These are phyloP conservation scores for Pollenia griseotomentosa DNA, from an alignment of 2,888 invertebrate genomes.

Conservation along the genomic window DNA sequence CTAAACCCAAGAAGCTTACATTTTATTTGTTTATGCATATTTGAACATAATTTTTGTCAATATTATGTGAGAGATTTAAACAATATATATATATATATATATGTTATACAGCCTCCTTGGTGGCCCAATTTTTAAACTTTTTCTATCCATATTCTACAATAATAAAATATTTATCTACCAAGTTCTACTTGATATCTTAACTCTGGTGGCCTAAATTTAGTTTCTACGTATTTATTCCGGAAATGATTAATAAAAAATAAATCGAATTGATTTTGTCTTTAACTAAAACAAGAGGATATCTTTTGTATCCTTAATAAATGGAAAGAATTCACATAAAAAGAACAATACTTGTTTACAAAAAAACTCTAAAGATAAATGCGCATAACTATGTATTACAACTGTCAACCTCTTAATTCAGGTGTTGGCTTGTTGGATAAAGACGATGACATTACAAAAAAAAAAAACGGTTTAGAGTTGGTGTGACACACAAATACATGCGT, in stretches of 20 bases:
- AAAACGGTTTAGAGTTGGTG: conserved; percentile 15
- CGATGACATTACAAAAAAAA: conserved; percentile 67
- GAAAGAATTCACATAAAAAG: conserved; percentile 30
- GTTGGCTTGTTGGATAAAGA: conserved; percentile 66
- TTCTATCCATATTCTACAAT: not conserved
- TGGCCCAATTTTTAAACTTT: conserved; percentile 22
- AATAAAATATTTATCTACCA: not conserved
- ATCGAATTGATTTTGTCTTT: conserved; percentile 29
- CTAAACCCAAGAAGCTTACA: not conserved
- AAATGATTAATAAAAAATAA: conserved; percentile 59
- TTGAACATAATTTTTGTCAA: not conserved
- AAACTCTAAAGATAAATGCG: conserved; percentile 19
- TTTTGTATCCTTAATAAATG: conserved; percentile 10
- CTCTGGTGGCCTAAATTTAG: conserved; percentile 64
- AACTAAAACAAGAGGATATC: conserved; percentile 27
- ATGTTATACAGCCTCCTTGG: conserved; percentile 12
- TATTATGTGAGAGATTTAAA: not conserved
- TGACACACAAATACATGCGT: not conserved
- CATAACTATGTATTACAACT: conserved; percentile 69
- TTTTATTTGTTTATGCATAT: not conserved
- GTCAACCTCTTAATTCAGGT: conserved; percentile 74
- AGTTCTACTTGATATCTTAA: not conserved
- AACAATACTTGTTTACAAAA: conserved; percentile 27
- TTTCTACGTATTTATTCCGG: conserved; percentile 41
- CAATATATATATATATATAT: too few species aligned